Conservation (phyloP, 2,797 vertebrate genomes). For the Helostoma temminkii region DNA sequence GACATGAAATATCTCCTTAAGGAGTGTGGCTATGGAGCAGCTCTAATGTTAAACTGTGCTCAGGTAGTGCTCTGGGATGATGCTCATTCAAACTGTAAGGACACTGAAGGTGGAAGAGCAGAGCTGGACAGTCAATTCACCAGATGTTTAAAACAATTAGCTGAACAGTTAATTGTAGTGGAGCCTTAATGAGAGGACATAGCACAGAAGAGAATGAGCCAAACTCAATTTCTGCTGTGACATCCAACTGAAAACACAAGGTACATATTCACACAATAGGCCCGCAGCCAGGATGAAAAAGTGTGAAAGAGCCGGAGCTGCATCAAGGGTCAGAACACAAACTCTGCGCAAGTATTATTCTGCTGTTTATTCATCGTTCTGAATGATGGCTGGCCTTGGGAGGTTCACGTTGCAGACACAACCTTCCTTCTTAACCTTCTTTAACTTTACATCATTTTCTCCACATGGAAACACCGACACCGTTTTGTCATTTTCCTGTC, state of each 20-base stretch:
- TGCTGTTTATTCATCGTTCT: slow-evolving; percentile 1
- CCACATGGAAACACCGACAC: not conserved
- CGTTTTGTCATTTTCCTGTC: not conserved
- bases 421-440: too few relatives aligned
- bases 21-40: slow-evolving; percentile 3
- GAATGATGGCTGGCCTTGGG: not conserved
- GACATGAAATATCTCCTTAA: slow-evolving; percentile 24
- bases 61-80: slow-evolving; percentile 21
- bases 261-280: not conserved
- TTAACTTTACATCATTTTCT: slow-evolving; percentile 4
- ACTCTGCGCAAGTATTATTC: not conserved
- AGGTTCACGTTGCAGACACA: not conserved
- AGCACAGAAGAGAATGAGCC: slow-evolving; percentile 7
- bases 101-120: not conserved
- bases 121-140: slow-evolving; percentile 15
- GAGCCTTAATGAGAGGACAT: slow-evolving; percentile 1
- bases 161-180: slow-evolving; percentile 26
- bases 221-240: slow-evolving; percentile 31
- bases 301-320: slow-evolving; percentile 1
- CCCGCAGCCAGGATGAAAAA: slow-evolving; percentile 34
- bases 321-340: slow-evolving; percentile 17
- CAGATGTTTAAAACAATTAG: slow-evolving; percentile 54
- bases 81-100: slow-evolving; percentile 30
- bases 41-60: slow-evolving; percentile 25
- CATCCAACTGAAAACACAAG: slow-evolving; percentile 15